Evolutionary conservation across 1,140 invertebrate genomes (phyloP).

Genomic region (Odontomachus brunneus): DNA sequence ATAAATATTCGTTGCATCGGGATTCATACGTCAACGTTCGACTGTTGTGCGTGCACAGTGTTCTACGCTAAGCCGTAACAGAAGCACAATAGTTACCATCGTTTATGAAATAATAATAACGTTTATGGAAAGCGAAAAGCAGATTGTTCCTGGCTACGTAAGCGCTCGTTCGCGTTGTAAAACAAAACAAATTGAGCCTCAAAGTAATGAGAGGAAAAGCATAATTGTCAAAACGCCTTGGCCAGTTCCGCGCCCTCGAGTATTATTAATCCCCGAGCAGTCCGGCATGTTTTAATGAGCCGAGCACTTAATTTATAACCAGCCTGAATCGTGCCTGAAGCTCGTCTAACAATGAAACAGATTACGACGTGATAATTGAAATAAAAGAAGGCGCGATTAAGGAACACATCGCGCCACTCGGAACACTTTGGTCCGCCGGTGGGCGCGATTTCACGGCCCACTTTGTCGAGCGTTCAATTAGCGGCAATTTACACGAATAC

Average conservation of each 20-base stretch:
- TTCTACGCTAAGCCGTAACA: not conserved
- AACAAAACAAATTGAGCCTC: conserved; percentile 34
- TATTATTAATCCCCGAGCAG: conserved; percentile 47
- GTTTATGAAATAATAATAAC: conserved; percentile 45
- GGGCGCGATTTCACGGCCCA: not conserved
- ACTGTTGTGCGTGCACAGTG: not conserved
- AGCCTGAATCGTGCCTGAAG: not conserved
- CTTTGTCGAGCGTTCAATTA: conserved; percentile 28
- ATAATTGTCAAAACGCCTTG: conserved; percentile 40
- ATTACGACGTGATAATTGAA: conserved; percentile 4
- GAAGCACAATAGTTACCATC: not conserved
- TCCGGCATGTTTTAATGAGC: conserved; percentile 24
- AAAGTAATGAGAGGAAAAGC: conserved; percentile 44
- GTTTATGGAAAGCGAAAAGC: conserved; percentile 42
- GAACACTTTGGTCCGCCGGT: not conserved
- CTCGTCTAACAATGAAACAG: not conserved
- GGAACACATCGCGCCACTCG: not conserved
- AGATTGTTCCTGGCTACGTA: not conserved
- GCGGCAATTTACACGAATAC: conserved; percentile 20
- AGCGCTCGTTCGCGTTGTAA: not conserved
- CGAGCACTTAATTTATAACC: conserved; percentile 29
- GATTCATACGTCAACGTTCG: not conserved
- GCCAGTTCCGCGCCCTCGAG: not conserved
- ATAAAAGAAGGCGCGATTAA: conserved; percentile 11
- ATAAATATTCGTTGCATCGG: not conserved